phyloP scores from a whole-genome alignment of 2,113 vertebrate species.

The Chionis minor region DNA sequence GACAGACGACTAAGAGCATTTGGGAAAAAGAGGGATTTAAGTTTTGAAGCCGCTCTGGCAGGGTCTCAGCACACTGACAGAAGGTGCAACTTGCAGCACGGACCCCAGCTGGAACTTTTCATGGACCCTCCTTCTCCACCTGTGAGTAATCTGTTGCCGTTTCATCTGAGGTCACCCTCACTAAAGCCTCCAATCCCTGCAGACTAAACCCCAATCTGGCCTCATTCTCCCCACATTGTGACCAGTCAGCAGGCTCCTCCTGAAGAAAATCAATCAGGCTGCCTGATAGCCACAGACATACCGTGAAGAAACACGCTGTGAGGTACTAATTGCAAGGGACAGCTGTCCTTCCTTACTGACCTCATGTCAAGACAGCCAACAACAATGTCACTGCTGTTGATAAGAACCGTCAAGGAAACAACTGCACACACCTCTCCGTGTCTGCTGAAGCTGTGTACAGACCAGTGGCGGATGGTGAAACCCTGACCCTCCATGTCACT shows the following conservation, averaged over 20 bases:
- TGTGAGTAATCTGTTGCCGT: conserved; percentile 28
- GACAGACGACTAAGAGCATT: conserved; percentile 6
- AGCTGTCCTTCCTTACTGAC: conserved; percentile 58
- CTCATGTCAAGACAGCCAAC: not conserved
- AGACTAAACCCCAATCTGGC: conserved; percentile 19
- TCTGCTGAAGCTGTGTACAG: not conserved
- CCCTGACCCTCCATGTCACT: not conserved
- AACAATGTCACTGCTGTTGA: not conserved
- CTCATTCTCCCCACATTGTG: not conserved
- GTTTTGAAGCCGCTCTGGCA: not conserved
- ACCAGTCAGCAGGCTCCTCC: conserved; percentile 25
- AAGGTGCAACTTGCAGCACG: not conserved
- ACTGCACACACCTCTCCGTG: not conserved
- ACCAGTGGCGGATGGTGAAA: not conserved
- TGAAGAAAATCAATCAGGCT: conserved; percentile 52
- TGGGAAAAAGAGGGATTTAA: not conserved
- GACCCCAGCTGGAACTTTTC: conserved; percentile 42
- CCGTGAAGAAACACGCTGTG: conserved; percentile 62
- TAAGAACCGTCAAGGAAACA: not conserved
- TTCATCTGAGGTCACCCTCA: conserved; percentile 29
- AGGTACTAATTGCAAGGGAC: conserved; percentile 57
- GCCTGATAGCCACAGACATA: conserved; percentile 19
- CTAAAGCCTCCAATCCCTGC: conserved; percentile 23
- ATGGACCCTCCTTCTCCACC: conserved; percentile 1
- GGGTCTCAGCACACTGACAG: not conserved